A percentile compares a stretch with the other conserved stretches of the same genome.
Conservation (phyloP, 35 echinoderm and acorn worm genomes). For the Anneissia japonica region DNA sequence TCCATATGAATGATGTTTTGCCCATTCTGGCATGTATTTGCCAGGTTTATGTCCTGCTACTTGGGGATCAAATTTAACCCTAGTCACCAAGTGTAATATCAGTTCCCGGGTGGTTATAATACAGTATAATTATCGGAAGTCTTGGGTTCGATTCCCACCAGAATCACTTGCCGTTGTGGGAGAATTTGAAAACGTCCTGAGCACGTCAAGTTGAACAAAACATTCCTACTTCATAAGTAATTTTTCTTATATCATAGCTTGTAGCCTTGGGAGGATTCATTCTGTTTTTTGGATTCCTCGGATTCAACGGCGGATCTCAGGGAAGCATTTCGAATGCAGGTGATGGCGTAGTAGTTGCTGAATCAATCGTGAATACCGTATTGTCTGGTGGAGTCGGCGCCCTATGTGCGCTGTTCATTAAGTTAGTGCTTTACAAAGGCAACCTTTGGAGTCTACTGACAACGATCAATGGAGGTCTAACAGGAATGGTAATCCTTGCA, state of each 20-base stretch:
- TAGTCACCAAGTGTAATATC: no score
- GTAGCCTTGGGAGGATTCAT: slow-evolving; percentile 82
- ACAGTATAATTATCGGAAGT: no score
- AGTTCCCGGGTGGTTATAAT: no score
- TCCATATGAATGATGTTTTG: no score
- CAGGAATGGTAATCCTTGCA: slow-evolving; percentile 90
- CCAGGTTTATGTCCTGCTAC: no score
- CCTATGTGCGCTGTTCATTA: slow-evolving; percentile 37
- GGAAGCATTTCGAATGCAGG: slow-evolving; percentile 69
- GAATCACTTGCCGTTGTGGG: no score
- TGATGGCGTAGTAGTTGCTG: slow-evolving; percentile 56
- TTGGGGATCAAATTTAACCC: no score
- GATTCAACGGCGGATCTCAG: slow-evolving; percentile 96
- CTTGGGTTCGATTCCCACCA: no score
- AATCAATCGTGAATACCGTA: slow-evolving; percentile 85
- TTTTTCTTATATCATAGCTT: slow-evolving; percentile 35
- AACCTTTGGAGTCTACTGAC: slow-evolving; percentile 58
- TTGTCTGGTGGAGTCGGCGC: slow-evolving; percentile 57
- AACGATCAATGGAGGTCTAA: slow-evolving; percentile 71
- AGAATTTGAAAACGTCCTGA: no score
- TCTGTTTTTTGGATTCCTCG: slow-evolving; percentile 93
- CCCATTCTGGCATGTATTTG: no score
- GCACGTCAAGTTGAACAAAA: no score
- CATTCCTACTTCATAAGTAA: no score
- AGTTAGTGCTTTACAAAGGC: slow-evolving; percentile 16